Base-by-base conservation (phyloP, 2,888 invertebrate genomes). In the Thecophora atra region DNA sequence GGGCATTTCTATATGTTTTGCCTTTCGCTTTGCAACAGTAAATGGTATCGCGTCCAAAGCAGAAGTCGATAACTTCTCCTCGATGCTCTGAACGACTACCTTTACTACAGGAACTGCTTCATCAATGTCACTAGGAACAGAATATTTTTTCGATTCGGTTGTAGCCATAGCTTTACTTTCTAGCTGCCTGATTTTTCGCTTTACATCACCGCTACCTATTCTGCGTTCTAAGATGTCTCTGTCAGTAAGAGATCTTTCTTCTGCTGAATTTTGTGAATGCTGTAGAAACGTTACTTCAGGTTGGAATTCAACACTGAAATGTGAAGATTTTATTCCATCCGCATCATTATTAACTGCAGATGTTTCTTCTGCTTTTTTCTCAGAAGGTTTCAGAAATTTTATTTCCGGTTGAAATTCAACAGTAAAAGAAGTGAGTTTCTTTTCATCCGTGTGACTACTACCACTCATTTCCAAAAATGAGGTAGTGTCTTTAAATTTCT, bases 1-100 rank as follows among this genome's bases (percentile, higher is more conserved):
- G 70, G 82, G 78, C 8, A 75, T 71, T 68, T 83, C 78, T 28
- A 68, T 65, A 17, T 73, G 72, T 13, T 72, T 72, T 44, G 79
- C 78, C n/a, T 77, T 75, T 68, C 86, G 84, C 44, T 85, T 83
- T 15, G 85, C 81, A 2, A 86, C 78, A 1, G 78, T 72, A 76
- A 83, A 82, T 51, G 83, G 81, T 42, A 80, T 75, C 5, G 82
- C 80, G 72, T 80, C 78, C 24, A 83, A 47, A 52, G 71, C 79
- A n/a, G 70, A 84, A 24, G 80, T 79, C 26, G 82, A 79, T 74
- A 81, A 72, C 70, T 88, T 88, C 76, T 89, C 88, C 81, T 90
- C 90, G 65, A 90, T 80, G 72, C 87, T 81, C 80, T 88, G 87
- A 56, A 90, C 86, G 80, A 89, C 89, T 19, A 89, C 88, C 81